Conservation (phyloP, 2,888 invertebrate genomes). For the Alviniconcha strummeri region DNA sequence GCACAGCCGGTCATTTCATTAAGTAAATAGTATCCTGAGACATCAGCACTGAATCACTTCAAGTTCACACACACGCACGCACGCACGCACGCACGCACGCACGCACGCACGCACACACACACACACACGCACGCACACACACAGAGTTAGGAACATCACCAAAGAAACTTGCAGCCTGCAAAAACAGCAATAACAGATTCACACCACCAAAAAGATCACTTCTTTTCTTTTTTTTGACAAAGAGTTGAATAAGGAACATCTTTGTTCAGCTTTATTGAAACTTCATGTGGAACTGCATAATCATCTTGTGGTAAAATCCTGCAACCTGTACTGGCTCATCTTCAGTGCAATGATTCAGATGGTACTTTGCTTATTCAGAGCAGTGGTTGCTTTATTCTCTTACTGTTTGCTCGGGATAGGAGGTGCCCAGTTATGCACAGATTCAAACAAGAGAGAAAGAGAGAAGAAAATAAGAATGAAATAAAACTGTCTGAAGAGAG, state of each 20-base stretch:
- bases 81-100: conserved; percentile 1
- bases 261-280: conserved; percentile 46
- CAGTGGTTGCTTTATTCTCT: not conserved
- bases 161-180: too few species aligned
- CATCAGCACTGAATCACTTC: too few species aligned
- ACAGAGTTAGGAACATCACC: too few species aligned
- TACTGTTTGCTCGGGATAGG: conserved; percentile 7
- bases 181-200: not conserved
- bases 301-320: conserved; percentile 31
- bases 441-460: not conserved
- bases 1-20: too few species aligned
- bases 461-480: not conserved
- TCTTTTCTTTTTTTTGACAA: not conserved
- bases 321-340: conserved; percentile 25
- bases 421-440: conserved; percentile 13
- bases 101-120: not conserved
- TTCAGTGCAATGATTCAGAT: not conserved
- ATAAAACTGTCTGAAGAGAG: not conserved
- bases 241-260: conserved; percentile 29
- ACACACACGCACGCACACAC: too few species aligned
- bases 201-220: not conserved
- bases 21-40: too few species aligned
- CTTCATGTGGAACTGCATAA: conserved; percentile 45
- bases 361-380: too few species aligned
- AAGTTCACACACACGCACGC: not conserved